Base-by-base conservation (phyloP, 1,140 invertebrate species). In the Spodoptera litura region DNA sequence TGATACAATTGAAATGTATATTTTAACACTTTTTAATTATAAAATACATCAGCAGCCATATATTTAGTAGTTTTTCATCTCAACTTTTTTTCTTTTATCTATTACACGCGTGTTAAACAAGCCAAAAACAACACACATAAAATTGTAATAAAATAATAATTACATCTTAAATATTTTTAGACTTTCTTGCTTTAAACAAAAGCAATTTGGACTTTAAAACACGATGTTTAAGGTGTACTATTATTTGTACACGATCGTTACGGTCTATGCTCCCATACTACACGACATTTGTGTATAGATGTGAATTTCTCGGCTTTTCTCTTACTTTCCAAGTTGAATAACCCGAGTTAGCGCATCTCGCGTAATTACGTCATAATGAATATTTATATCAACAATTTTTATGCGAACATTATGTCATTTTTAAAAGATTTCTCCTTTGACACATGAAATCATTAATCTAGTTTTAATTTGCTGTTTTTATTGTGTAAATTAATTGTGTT, bases 311-410 rank as follows among this genome's bases (percentile, higher is more conserved):
- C 88, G 82, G 78, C 85, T 87, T 90, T 91, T 90, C 90, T 89
- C 85, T 84, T 81, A 87, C 89, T 91, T 91, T 91, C 90, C 79
- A 89, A 82, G 87, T 91, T 90, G 89, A 91, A 90, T 86, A 91
- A 91, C 88, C 86, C 56, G 59, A 38, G 80, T 81, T 84, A 84
- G 81, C 83, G 78, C 82, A 88, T 84, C 61, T 64, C 72, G 68
- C 20, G 66, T 80, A 83, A 86, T 85, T 86, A 83, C 82, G 80
- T 83, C 79, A 84, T 82, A 52, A 78, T 78, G 70, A 52, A 76
- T 76, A 76, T 76, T 70, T 70, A 38, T 76, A 55, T 62, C 12
- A 52, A 38, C 20, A 53, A 15, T 52, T 75, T 44, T 51, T 52
- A 52, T 51, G 13, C 15, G n/a, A 61, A 49, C 35, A 73, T 75